Evolutionary conservation across 2,888 invertebrate species (phyloP), one percentile per base, ranked within the genome.

Genomic region (Hydrotaea diabolus): DNA sequence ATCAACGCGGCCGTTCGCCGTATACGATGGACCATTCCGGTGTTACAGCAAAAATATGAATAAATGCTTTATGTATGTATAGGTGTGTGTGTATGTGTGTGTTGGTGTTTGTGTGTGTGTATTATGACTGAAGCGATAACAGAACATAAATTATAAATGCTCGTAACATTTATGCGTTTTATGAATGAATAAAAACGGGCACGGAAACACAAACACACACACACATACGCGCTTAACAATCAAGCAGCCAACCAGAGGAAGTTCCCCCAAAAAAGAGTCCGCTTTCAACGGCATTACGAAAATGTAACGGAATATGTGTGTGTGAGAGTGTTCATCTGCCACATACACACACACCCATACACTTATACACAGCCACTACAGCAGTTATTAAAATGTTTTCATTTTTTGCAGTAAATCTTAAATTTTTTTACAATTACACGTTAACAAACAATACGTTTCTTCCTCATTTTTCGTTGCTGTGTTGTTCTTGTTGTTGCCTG

Each of bases 131-230:
- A 75, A 80, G 80, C 78, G 84, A 84, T 81, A 84, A 84, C 81
- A 78, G 78, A 64, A 89, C 90, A 90, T 90, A 90, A 90, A 90
- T 90, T 90, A 90, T 90, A 90, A 90, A 77, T 77, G 77, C 77
- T 77, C 77, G 69, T 77, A 69, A 77, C 77, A 69, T 77, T 77
- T 69, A 69, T 69, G 69, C 69, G 77, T 77, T 77, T 77, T 77
- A 77, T 77, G 77, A 77, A 77, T 77, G 77, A 77, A 77, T 69
- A 77, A 77, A 66, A 77, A 55, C 77, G 66, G 66, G 23, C 69
- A 69, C 23, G 69, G 46, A 62, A 62, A 62, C 39, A 26, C 62
- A 31, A 8, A 39, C 9, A 31, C 17, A 46, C 11, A 72, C 4
- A 21, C 57, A 17, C 36, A 31, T 11, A n/a, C 19, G 17, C 23